Conservation (phyloP, 2,888 invertebrate species). For the Chalcosyrphus nemorum region DNA sequence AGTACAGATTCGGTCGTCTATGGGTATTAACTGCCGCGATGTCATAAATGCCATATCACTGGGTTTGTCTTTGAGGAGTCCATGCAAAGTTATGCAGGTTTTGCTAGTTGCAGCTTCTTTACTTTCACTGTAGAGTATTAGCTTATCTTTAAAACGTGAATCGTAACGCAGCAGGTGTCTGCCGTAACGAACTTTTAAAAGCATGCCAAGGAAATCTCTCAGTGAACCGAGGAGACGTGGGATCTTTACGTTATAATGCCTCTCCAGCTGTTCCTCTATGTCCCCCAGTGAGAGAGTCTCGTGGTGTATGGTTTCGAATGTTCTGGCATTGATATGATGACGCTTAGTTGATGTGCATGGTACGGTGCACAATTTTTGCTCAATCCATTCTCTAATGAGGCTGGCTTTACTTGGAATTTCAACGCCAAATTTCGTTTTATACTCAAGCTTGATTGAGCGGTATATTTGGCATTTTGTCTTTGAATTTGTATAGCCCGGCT, state of each 20-base stretch:
- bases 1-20: slow-evolving; percentile 75
- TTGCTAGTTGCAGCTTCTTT: slow-evolving; percentile 73
- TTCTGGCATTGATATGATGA: slow-evolving; percentile 74
- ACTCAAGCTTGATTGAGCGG: slow-evolving; percentile 77
- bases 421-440: slow-evolving; percentile 78
- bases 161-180: slow-evolving; percentile 77
- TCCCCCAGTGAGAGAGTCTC: slow-evolving; percentile 73
- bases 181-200: slow-evolving; percentile 74
- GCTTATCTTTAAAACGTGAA: slow-evolving; percentile 76
- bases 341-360: slow-evolving; percentile 54
- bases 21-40: slow-evolving; percentile 74
- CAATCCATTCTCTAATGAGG: slow-evolving; percentile 78
- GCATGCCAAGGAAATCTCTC: slow-evolving; percentile 76
- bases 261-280: slow-evolving; percentile 75
- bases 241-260: slow-evolving; percentile 75
- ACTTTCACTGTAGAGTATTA: slow-evolving; percentile 76
- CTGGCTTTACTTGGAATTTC: slow-evolving; percentile 78
- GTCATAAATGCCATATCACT: slow-evolving; percentile 76
- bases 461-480: neutral
- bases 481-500: neutral
- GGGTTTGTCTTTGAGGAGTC: slow-evolving; percentile 74
- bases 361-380: slow-evolving; percentile 72
- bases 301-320: slow-evolving; percentile 75
- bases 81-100: slow-evolving; percentile 74
- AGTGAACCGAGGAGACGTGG: slow-evolving; percentile 75